Evolutionary conservation across 2,888 invertebrate genomes (phyloP), one percentile per base, ranked within the genome.

Genomic region (Hymenopus coronatus): DNA sequence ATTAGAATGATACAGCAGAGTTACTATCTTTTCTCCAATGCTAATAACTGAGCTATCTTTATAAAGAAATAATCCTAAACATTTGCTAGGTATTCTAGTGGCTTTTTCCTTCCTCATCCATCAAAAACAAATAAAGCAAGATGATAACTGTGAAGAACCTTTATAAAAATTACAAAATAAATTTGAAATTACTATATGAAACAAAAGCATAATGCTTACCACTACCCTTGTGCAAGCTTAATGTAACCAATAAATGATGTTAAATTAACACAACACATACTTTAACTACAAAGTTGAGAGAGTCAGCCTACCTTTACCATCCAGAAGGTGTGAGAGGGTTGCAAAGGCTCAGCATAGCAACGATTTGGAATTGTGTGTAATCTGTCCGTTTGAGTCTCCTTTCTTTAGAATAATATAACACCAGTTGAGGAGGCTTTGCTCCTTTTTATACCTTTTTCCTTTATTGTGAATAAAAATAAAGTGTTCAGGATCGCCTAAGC

Each of bases 311-410:
- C 89, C 89, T 89, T 89, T 87, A 87, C 87, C 86, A 46, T 85
- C 89, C 83, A 89, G 87, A 88, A 88, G 88, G 54, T 84, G 87
- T 82, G 88, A 87, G 82, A 81, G 81, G 87, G 87, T 87, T 87
- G 87, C 87, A 85, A 89, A 89, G 89, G 87, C 89, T 87, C 89
- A 87, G 86, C 89, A 89, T 89, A 89, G 88, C 89, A 88, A 89
- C 89, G 85, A 88, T 82, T 85, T 82, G 54, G 15, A 46, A 85
- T 27, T 54, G 84, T 82, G 85, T 85, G 88, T 88, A 88, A 82
- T 84, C 81, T 87, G 82, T 87, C 82, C 82, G 33, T 33, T 82
- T 82, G 33, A 25, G 87, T 87, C 87, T 82, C 27, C 40, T 87
- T 87, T 87, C 87, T 87, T 82, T 28, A 25, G 54, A 70, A 70